Evolutionary conservation across 2,797 vertebrate genomes (phyloP).

Genomic region (Cyclopterus lumpus): DNA sequence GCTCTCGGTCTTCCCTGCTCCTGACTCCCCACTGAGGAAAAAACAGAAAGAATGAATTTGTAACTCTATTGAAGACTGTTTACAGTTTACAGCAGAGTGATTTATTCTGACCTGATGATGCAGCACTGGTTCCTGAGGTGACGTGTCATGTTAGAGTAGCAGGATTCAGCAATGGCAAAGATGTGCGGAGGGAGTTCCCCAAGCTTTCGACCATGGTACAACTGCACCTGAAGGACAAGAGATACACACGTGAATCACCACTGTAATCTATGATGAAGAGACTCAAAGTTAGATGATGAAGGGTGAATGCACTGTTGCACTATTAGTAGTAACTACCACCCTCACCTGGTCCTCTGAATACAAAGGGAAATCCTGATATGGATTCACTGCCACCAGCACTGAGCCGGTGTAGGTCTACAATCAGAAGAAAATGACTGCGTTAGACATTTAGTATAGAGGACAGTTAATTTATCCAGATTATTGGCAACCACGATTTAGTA

Average conservation of each 20-base stretch:
- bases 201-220: slow-evolving; percentile 85
- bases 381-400: slow-evolving; percentile 94
- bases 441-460: not conserved
- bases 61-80: not conserved
- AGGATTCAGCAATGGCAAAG: slow-evolving; percentile 92
- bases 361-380: slow-evolving; percentile 89
- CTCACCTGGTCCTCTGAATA: slow-evolving; percentile 86
- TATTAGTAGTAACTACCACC: not conserved
- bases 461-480: not conserved
- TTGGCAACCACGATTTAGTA: not conserved
- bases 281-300: not conserved
- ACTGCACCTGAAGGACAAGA: slow-evolving; percentile 71
- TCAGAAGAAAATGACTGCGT: not conserved
- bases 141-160: slow-evolving; percentile 90
- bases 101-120: slow-evolving; percentile 87
- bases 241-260: not conserved
- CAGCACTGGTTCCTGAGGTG: slow-evolving; percentile 89
- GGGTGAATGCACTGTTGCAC: not conserved
- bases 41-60: not conserved
- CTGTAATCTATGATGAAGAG: not conserved
- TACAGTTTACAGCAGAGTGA: not conserved
- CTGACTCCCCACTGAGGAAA: slow-evolving; percentile 91
- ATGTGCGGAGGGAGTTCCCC: slow-evolving; percentile 93
- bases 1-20: slow-evolving; percentile 96
- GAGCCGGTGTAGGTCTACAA: slow-evolving; percentile 84